These are phyloP conservation scores for Ornithorhynchus anatinus DNA, from an alignment of 2,113 vertebrate genomes.

Conservation along the genomic window DNA sequence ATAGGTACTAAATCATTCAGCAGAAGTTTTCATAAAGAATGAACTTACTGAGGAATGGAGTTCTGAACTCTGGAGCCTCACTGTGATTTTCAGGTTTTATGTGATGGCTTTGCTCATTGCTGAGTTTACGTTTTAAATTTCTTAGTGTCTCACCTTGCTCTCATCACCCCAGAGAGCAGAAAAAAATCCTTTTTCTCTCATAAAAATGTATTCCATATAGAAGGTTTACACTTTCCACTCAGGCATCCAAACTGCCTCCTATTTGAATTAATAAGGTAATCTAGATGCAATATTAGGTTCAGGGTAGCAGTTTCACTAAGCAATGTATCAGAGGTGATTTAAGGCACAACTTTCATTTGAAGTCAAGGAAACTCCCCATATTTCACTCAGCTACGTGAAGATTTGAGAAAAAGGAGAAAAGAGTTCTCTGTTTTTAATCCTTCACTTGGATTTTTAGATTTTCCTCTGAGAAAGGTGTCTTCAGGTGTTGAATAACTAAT, in stretches of 20 bases:
- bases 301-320: not conserved
- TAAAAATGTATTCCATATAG: not conserved
- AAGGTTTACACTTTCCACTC: not conserved
- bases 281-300: not conserved
- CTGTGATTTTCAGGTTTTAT: not conserved
- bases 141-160: not conserved
- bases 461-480: too few species aligned
- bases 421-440: too few species aligned
- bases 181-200: not conserved
- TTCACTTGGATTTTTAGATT: too few species aligned
- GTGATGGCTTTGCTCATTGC: not conserved
- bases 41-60: not conserved
- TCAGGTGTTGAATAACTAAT: too few species aligned
- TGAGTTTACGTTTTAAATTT: not conserved
- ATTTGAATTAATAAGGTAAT: not conserved
- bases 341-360: too few species aligned
- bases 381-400: too few species aligned
- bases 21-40: not conserved
- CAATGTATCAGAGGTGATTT: too few species aligned
- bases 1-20: not conserved
- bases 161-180: not conserved
- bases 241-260: not conserved
- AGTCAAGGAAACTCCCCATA: too few species aligned
- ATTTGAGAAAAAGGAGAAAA: too few species aligned
- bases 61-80: too few species aligned